These are phyloP conservation scores for Epsilonema sp. DNA, from an alignment of 2,888 invertebrate species.

Conservation along the genomic window DNA sequence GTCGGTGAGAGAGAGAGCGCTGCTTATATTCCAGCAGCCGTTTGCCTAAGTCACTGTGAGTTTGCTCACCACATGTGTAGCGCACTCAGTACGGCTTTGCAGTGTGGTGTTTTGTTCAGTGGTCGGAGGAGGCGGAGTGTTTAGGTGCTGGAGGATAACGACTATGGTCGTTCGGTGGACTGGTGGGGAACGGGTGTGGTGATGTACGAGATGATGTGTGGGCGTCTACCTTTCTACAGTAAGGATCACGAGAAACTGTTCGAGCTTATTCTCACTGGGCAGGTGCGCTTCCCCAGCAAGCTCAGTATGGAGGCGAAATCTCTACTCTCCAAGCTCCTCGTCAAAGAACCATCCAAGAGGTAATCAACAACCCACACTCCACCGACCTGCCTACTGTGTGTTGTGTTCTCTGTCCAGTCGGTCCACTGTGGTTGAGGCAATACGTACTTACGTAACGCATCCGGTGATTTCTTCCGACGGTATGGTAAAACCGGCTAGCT, in stretches of 20 bases:
- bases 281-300: constrained; percentile 44
- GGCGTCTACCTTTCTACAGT: constrained; percentile 93
- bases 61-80: too few species aligned
- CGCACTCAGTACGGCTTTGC: too few species aligned
- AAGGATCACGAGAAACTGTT: constrained; percentile 85
- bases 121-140: too few species aligned
- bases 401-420: too few species aligned
- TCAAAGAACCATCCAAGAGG: constrained; percentile 68
- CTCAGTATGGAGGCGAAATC: constrained; percentile 67
- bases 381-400: too few species aligned
- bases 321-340: constrained; percentile 64
- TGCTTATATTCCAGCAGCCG: neutral
- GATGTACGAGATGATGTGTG: constrained; percentile 99
- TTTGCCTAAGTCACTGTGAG: too few species aligned
- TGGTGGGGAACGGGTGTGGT: constrained; percentile 97
- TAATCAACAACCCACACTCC: constrained; percentile 64
- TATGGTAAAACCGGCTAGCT: too few species aligned
- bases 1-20: too few species aligned
- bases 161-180: constrained; percentile 79
- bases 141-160: constrained; percentile 76
- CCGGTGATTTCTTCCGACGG: too few species aligned
- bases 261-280: constrained; percentile 76
- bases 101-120: too few species aligned
- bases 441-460: too few species aligned
- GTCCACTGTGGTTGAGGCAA: too few species aligned